Percentiles rank a stretch among this genome's conserved stretches.
phyloP scores from a whole-genome alignment of 2,888 invertebrate genomes.

The Merodon equestris region DNA sequence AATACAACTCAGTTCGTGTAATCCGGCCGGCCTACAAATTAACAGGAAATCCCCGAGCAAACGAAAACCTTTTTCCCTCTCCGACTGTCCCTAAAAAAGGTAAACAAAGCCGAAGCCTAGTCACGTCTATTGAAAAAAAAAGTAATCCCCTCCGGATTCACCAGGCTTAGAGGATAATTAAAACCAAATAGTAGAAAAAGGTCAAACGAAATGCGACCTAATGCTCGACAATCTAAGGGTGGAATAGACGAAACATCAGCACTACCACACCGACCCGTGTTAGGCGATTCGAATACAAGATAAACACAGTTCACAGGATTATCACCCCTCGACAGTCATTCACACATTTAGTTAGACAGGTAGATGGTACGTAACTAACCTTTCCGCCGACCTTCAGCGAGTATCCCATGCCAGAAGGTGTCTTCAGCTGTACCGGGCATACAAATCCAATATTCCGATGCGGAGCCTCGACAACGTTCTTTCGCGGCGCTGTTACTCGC shows the following conservation, averaged over 20 bases:
- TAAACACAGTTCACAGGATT: constrained; percentile 37
- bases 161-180: constrained; percentile 62
- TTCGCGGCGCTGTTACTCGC: constrained; percentile 49
- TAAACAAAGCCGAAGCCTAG: no score
- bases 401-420: constrained; percentile 90
- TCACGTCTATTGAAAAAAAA: not conserved
- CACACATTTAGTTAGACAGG: not conserved
- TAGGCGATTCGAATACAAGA: no score
- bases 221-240: constrained; percentile 6
- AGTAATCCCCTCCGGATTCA: constrained; percentile 16
- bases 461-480: constrained; percentile 65
- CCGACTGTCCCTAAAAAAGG: constrained; percentile 13
- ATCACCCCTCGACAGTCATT: constrained; percentile 20
- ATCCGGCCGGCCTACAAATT: no score
- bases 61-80: no score
- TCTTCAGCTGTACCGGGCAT: constrained; percentile 92
- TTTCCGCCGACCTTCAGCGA: constrained; percentile 89
- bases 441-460: constrained; percentile 88
- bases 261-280: no score
- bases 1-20: no score
- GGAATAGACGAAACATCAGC: no score
- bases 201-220: constrained; percentile 52
- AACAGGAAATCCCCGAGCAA: no score
- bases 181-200: constrained; percentile 57
- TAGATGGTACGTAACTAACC: constrained; percentile 74